These are phyloP conservation scores for Oreortyx pictus DNA, from an alignment of 2,797 vertebrate species.

Conservation along the genomic window DNA sequence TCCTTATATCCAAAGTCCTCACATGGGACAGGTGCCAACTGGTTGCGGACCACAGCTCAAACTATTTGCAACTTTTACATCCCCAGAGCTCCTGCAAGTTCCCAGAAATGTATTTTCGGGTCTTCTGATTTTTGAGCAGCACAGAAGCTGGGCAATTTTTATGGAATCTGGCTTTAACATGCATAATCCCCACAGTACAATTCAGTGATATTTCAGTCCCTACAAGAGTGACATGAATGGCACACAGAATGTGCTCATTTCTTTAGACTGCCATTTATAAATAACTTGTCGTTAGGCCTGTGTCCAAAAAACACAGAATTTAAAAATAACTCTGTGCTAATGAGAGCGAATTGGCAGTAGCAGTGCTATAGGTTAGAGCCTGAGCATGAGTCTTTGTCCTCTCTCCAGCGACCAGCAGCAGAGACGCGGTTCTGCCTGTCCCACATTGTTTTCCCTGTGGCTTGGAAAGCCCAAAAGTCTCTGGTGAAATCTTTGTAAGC, in stretches of 20 bases:
- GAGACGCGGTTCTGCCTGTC: background rate
- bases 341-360: conserved; percentile 9
- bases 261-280: conserved; percentile 50
- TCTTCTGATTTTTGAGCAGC: conserved; percentile 22
- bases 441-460: background rate
- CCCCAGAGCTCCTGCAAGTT: background rate
- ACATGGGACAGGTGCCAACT: background rate
- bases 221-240: conserved; percentile 15
- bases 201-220: conserved; percentile 36
- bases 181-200: conserved; percentile 15
- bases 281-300: conserved; percentile 32
- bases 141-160: conserved; percentile 16
- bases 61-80: background rate
- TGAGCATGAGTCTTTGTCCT: fast-evolving
- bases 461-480: conserved; percentile 5
- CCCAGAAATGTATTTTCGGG: conserved; percentile 11
- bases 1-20: too few species aligned
- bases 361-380: conserved; percentile 42
- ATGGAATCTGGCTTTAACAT: conserved; percentile 40
- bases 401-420: background rate
- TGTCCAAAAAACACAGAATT: conserved; percentile 35
- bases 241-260: background rate
- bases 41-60: background rate
- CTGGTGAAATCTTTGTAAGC: background rate
- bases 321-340: conserved; percentile 48